phyloP scores from a whole-genome alignment of 2,113 vertebrate genomes.

The Poeciliopsis occidentalis region DNA sequence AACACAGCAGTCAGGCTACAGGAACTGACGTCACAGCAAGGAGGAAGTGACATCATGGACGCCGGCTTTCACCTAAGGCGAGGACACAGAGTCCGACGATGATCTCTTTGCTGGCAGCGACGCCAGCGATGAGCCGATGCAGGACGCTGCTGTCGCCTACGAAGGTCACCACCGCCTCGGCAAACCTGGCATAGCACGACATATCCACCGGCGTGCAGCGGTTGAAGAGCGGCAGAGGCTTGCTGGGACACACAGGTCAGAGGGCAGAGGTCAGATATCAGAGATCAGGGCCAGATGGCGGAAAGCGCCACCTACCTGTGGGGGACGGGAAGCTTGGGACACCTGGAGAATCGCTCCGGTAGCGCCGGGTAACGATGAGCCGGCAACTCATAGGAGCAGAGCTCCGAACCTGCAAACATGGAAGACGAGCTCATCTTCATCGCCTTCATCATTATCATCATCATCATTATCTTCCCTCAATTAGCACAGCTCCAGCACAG shows the following conservation, averaged over 20 bases:
- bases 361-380: conserved; percentile 86
- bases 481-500: too few relatives aligned
- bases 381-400: conserved; percentile 90
- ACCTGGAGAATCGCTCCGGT: conserved; percentile 81
- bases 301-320: conserved; percentile 83
- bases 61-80: conserved; percentile 87
- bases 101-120: conserved; percentile 97
- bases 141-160: conserved; percentile 96
- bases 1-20: neutral
- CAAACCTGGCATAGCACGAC: conserved; percentile 96
- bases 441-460: neutral
- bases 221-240: conserved; percentile 95
- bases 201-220: conserved; percentile 97
- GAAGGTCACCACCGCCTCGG: conserved; percentile 96
- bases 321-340: conserved; percentile 95
- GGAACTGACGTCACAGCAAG: conserved; percentile 11
- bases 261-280: conserved; percentile 15
- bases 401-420: conserved; percentile 83
- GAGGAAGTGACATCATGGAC: too few relatives aligned
- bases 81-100: conserved; percentile 98
- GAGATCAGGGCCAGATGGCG: conserved; percentile 15
- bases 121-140: conserved; percentile 95
- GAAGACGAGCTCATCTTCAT: neutral
- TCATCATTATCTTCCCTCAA: too few relatives aligned
- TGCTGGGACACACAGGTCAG: conserved; percentile 62